phyloP scores from a whole-genome alignment of 2,888 invertebrate species.

The Deilephila porcellus region DNA sequence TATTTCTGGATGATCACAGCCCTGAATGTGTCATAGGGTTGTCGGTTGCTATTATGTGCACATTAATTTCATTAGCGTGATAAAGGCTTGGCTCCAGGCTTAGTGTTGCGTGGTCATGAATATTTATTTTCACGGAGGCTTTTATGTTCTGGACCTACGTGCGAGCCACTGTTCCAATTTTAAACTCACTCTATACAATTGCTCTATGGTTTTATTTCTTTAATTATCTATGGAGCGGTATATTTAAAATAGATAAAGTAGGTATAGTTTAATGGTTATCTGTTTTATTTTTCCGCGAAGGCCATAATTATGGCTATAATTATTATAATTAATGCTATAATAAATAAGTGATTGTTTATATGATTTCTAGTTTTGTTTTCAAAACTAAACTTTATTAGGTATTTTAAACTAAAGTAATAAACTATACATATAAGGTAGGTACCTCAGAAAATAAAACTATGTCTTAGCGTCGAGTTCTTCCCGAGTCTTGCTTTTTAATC shows the following conservation, averaged over 20 bases:
- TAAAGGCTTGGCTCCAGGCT: slow-evolving; percentile 72
- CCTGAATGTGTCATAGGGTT: slow-evolving; percentile 33
- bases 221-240: not conserved
- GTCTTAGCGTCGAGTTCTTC: too few relatives aligned
- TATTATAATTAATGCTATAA: too few relatives aligned
- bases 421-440: too few relatives aligned
- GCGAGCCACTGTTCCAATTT: slow-evolving; percentile 42
- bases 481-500: too few relatives aligned
- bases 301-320: too few relatives aligned
- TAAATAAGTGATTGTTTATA: too few relatives aligned
- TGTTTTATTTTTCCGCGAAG: not conserved
- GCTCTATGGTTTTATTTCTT: not conserved
- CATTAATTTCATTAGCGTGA: slow-evolving; percentile 61
- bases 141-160: slow-evolving; percentile 51
- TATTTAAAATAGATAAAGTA: not conserved
- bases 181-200: not conserved
- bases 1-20: slow-evolving; percentile 16
- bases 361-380: too few relatives aligned
- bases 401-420: too few relatives aligned
- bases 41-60: slow-evolving; percentile 36
- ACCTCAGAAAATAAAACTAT: too few relatives aligned
- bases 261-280: not conserved
- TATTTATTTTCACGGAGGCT: slow-evolving; percentile 68
- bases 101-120: slow-evolving; percentile 73
- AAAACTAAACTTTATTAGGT: too few relatives aligned